Evolutionary conservation across 2,113 vertebrate genomes (phyloP).

Genomic region (Menidia beryllina): DNA sequence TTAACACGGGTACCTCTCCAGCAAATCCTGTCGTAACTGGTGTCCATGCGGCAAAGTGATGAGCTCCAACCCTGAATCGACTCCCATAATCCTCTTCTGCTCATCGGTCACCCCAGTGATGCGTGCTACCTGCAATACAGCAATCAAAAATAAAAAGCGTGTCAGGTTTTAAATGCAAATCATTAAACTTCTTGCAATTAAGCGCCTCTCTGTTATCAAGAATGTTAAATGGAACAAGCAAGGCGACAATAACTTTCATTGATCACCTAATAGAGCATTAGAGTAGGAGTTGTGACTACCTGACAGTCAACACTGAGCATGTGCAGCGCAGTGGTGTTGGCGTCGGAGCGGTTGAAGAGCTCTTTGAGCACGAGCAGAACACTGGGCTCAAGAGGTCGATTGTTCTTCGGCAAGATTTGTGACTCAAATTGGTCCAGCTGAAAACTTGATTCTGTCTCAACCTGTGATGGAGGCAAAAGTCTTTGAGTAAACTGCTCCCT

Average conservation of each 20-base stretch:
- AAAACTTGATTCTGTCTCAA: constrained; percentile 80
- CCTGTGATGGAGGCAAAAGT: constrained; percentile 32
- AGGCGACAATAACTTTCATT: background rate
- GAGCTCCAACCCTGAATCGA: constrained; percentile 88
- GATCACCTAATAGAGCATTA: background rate
- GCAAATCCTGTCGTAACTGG: constrained; percentile 85
- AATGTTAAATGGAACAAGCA: too few species aligned
- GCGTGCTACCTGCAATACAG: constrained; percentile 80
- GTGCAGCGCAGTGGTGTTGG: constrained; percentile 82
- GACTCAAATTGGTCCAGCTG: constrained; percentile 80
- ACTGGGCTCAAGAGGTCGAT: constrained; percentile 85
- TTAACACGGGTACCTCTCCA: constrained; percentile 87
- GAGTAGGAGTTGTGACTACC: constrained; percentile 67
- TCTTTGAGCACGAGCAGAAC: constrained; percentile 82
- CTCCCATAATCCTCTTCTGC: constrained; percentile 86
- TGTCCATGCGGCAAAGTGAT: constrained; percentile 88
- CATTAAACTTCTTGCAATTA: background rate
- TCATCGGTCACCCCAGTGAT: constrained; percentile 83
- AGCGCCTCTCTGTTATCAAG: too few species aligned
- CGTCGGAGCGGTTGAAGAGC: constrained; percentile 80
- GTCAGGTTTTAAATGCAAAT: background rate
- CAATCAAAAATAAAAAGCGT: background rate
- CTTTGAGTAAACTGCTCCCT: background rate
- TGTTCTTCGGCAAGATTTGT: constrained; percentile 84
- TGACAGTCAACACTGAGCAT: constrained; percentile 88